phyloP scores from a whole-genome alignment of 2,113 vertebrate species.

The Ahaetulla prasina region DNA sequence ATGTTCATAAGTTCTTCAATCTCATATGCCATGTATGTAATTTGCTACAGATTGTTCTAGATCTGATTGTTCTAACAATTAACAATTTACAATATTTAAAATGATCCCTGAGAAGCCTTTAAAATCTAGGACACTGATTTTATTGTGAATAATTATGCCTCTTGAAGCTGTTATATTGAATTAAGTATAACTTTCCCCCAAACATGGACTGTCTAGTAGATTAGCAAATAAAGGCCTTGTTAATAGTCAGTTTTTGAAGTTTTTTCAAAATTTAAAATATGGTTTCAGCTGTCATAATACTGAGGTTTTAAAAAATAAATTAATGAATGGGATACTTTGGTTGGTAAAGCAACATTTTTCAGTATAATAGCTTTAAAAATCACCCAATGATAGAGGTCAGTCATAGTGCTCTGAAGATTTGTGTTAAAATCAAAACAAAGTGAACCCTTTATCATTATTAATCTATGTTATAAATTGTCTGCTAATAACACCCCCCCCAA shows the following conservation, averaged over 20 bases:
- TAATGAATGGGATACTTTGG: slow-evolving; percentile 50
- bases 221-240: slow-evolving; percentile 48
- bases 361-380: slow-evolving; percentile 35
- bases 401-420: slow-evolving; percentile 61
- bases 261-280: slow-evolving; percentile 22
- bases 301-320: slow-evolving; percentile 19
- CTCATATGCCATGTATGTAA: neutral
- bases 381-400: slow-evolving; percentile 64
- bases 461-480: slow-evolving; percentile 54
- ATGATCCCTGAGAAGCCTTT: slow-evolving; percentile 23
- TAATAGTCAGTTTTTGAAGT: slow-evolving; percentile 12
- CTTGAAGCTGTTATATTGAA: slow-evolving; percentile 26
- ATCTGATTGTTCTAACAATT: neutral
- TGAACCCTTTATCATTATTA: slow-evolving; percentile 51
- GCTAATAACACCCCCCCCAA: slow-evolving; percentile 43
- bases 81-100: slow-evolving; percentile 29
- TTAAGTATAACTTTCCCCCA: slow-evolving; percentile 1
- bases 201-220: slow-evolving; percentile 12
- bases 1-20: neutral
- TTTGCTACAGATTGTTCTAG: neutral
- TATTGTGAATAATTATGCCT: neutral
- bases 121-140: neutral
- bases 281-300: slow-evolving; percentile 52
- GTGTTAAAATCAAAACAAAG: slow-evolving; percentile 43
- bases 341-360: slow-evolving; percentile 34